Conservation (phyloP, 2,888 invertebrate genomes). For the Amphipyra tragopoginis region DNA sequence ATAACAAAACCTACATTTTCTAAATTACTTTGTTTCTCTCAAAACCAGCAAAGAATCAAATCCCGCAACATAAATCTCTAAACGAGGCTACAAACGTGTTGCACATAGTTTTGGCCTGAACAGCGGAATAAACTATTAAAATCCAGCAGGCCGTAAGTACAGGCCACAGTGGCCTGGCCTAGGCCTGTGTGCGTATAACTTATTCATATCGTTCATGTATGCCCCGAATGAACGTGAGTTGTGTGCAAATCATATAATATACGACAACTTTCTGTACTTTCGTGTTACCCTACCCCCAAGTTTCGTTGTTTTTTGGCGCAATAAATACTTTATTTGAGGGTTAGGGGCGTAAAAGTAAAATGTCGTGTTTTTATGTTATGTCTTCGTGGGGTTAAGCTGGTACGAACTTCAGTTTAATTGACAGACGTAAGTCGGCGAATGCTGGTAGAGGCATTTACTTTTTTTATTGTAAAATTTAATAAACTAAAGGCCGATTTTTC, state of each 20-base stretch:
- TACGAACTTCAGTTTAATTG: slow-evolving; percentile 36
- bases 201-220: slow-evolving; percentile 74
- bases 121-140: slow-evolving; percentile 72
- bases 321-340: slow-evolving; percentile 67
- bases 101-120: slow-evolving; percentile 53
- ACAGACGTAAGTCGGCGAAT: slow-evolving; percentile 9
- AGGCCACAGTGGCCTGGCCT: slow-evolving; percentile 58
- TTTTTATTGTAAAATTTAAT: too few species aligned
- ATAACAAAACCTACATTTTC: too few species aligned
- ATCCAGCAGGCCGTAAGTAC: slow-evolving; percentile 57
- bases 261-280: slow-evolving; percentile 65
- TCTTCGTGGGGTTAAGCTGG: slow-evolving; percentile 28
- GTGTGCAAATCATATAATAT: slow-evolving; percentile 70
- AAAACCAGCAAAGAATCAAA: slow-evolving; percentile 3
- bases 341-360: slow-evolving; percentile 47
- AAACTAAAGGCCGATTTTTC: too few species aligned
- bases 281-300: slow-evolving; percentile 47
- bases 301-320: slow-evolving; percentile 61
- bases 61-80: slow-evolving; percentile 33
- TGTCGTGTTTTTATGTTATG: slow-evolving; percentile 43
- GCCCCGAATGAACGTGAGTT: slow-evolving; percentile 68
- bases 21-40: not conserved
- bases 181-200: slow-evolving; percentile 72
- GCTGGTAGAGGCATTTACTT: not conserved
- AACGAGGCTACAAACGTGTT: slow-evolving; percentile 44